Base-by-base conservation (phyloP, 1,140 invertebrate genomes). In the Ericerus pela region DNA sequence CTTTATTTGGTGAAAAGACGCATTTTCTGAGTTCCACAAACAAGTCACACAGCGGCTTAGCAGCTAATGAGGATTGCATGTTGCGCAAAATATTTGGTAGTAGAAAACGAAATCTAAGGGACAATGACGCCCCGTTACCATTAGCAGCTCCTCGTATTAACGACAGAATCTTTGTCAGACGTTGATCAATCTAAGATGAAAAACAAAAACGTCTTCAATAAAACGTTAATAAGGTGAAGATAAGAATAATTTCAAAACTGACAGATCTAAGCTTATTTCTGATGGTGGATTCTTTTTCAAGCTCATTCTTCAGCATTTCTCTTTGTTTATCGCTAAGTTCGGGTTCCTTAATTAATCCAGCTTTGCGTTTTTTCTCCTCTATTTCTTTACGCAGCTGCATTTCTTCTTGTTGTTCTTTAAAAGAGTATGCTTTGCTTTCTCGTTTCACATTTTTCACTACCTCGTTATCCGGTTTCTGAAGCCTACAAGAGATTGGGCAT, bases 381-480 rank as follows among this genome's bases (percentile, higher is more conserved):
- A 96, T 71, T 73, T 97, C 94, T 61, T 90, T 82, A 31, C 87
- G 74, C 29, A 98, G 70, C 64, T 94, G 86, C 55, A 96, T 69
- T 68, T 97, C 95, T 66, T 95, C 94, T 64, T 95, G 74, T 68
- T 98, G 95, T 63, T 98, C 95, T 67, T 95, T 93, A 67, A 92
- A 96, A 16, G 90, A 94, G 68, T 98, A 98, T 2, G 82, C 87
- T 73, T 96, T 98, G 67, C 88, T 97, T 66, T 98, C 94, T 36
- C 93, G 75, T 71, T 93, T 95, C 65, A 98, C 41, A 56, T 60
- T 60, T 47, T 58, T 58, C 8, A 58, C 26, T 27, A 43, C 31
- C 5, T 31, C 36, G 0, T 6, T 38, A 43, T 58, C 53, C 26
- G 53, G 51, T 47, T 54, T 54, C 43, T 58, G 52, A 30, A 43